phyloP scores from a whole-genome alignment of 2,113 vertebrate species.

The Martes martes region DNA sequence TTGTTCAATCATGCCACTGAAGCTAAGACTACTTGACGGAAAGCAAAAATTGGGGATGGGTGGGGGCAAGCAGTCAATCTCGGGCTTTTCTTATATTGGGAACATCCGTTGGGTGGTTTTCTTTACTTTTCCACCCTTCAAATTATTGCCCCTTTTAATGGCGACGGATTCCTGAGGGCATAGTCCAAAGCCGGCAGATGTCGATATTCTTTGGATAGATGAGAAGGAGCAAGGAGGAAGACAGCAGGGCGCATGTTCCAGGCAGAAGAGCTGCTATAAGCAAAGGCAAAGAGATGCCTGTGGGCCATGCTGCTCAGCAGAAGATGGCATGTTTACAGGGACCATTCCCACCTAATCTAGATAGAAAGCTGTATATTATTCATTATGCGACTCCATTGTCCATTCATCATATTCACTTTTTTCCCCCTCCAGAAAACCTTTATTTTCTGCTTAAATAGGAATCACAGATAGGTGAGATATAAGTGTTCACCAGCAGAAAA shows the following conservation, averaged over 20 bases:
- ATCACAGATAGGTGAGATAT: neutral
- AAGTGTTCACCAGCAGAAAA: neutral
- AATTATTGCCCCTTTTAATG: neutral
- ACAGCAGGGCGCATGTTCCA: neutral
- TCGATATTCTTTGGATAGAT: neutral
- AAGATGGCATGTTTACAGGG: neutral
- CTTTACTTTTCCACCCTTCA: neutral
- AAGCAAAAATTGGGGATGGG: neutral
- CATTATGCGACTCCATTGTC: neutral
- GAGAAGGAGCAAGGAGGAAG: neutral
- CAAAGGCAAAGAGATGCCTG: neutral
- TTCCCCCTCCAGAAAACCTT: neutral
- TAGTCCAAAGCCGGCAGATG: neutral
- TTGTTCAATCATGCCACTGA: neutral
- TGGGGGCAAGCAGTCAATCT: neutral
- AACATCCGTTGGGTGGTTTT: neutral
- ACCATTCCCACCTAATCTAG: neutral
- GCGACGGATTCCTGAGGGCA: neutral
- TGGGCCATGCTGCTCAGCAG: neutral
- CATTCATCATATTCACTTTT: neutral
- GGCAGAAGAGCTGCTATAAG: neutral
- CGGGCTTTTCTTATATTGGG: neutral
- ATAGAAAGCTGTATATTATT: neutral
- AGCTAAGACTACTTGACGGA: neutral
- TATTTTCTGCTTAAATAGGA: neutral